These are phyloP conservation scores for Eilema griseolum DNA, from an alignment of 2,888 invertebrate species.

Conservation along the genomic window DNA sequence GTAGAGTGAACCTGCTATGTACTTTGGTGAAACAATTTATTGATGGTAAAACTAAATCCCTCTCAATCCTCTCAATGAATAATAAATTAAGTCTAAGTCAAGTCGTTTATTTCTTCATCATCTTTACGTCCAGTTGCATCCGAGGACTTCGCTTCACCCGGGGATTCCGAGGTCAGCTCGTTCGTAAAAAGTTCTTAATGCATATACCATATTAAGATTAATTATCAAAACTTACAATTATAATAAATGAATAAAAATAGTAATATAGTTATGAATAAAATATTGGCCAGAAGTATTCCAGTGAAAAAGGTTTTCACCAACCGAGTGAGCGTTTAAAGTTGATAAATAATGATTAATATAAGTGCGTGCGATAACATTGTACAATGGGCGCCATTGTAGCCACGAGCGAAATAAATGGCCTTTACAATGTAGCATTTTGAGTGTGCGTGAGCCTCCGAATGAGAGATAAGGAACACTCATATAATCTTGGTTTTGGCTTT, in stretches of 20 bases:
- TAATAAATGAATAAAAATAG: neutral
- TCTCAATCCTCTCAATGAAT: no score
- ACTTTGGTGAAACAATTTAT: neutral
- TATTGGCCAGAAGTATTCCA: neutral
- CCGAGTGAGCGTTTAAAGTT: neutral
- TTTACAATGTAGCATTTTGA: neutral
- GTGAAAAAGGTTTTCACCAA: neutral
- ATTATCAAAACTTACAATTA: no score
- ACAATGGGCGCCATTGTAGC: neutral
- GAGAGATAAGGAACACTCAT: neutral
- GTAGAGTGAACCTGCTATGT: no score
- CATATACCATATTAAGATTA: no score
- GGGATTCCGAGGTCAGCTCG: no score
- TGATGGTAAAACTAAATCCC: neutral
- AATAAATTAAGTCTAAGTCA: no score
- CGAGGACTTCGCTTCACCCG: no score
- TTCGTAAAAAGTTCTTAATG: no score
- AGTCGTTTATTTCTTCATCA: no score
- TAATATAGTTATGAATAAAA: neutral
- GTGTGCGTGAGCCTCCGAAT: neutral
- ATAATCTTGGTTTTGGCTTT: neutral
- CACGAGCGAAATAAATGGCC: conserved; percentile 7
- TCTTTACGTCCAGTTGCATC: no score
- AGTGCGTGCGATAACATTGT: conserved; percentile 11
- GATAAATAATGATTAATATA: conserved; percentile 11